Evolutionary conservation across 2,888 invertebrate genomes (phyloP), one percentile per base, ranked within the genome.

Genomic region (Drosophila falleni): DNA sequence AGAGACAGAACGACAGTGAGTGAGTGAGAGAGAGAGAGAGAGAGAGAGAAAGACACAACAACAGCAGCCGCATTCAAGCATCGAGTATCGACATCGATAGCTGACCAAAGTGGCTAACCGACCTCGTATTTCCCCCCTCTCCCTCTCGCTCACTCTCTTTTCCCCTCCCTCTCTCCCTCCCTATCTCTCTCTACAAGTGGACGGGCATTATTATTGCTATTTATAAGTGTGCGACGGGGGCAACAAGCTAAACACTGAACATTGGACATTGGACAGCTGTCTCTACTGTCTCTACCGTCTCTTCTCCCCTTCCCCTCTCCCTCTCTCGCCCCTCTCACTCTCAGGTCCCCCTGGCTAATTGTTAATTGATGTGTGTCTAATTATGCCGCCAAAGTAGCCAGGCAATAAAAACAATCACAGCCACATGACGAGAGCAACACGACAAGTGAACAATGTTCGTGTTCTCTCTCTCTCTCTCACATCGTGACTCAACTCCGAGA

Each of bases 361-460:
- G 90, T 81, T 91, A 91, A 91, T 90, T 91, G 90, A 91, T 91
- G 90, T 90, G 91, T 91, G 79, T 82, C 88, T 90, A 90, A 91
- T 91, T 83, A 74, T 80, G 89, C 78, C 74, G 74, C 78, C 72
- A 90, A 90, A 90, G 88, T 87, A 75, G 88, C 89, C 87, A 84
- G 89, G 90, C 89, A 86, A 89, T 86, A 89, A 89, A 74, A 81
- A 74, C 78, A 78, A 72, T 80, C 76, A 65, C 75, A 79, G 66
- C 53, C 56, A 67, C 71, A 75, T 78, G 80, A 63, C 71, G 54
- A 54, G 47, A 69, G 55, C 55, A 47, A 64, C 50, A 53, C 31
- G n/a, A 49, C 50, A 59, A 49, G 54, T 42, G 53, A 50, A 23
- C 78, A 56, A 46, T 41, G 77, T 71, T 76, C 63, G 41, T 41